phyloP scores from a whole-genome alignment of 2,797 vertebrate genomes.

The Emydoidea blandingii region DNA sequence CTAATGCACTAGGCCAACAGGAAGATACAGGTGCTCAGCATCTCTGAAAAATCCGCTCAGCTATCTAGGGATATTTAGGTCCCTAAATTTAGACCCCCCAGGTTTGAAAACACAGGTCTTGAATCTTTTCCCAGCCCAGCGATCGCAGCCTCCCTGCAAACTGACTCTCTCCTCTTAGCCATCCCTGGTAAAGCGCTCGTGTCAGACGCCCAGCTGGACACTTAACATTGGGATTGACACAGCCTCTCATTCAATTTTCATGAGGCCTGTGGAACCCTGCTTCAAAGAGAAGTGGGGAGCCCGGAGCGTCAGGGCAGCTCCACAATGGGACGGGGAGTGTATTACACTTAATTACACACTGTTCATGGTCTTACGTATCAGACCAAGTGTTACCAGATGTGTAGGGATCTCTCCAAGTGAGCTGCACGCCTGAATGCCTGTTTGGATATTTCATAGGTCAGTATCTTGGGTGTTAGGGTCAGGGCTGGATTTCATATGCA shows the following conservation, averaged over 20 bases:
- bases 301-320: neutral
- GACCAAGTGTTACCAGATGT: constrained; percentile 67
- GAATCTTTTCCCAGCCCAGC: neutral
- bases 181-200: rapidly evolving
- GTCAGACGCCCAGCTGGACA: neutral
- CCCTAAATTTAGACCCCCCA: neutral
- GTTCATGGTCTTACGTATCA: neutral
- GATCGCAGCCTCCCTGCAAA: rapidly evolving
- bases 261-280: rapidly evolving
- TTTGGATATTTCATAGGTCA: constrained; percentile 45
- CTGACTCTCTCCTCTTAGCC: neutral
- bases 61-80: neutral
- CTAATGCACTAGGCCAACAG: neutral
- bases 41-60: neutral
- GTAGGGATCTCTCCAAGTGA: constrained; percentile 4
- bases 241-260: neutral
- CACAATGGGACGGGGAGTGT: neutral
- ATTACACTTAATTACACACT: constrained; percentile 1
- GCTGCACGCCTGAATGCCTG: neutral
- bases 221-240: rapidly evolving
- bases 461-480: constrained; percentile 46
- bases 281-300: neutral
- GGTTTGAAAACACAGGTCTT: neutral
- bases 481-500: neutral
- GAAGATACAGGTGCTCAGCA: neutral